Evolutionary conservation across 2,888 invertebrate species (phyloP).

Genomic region (Cepaea hortensis): DNA sequence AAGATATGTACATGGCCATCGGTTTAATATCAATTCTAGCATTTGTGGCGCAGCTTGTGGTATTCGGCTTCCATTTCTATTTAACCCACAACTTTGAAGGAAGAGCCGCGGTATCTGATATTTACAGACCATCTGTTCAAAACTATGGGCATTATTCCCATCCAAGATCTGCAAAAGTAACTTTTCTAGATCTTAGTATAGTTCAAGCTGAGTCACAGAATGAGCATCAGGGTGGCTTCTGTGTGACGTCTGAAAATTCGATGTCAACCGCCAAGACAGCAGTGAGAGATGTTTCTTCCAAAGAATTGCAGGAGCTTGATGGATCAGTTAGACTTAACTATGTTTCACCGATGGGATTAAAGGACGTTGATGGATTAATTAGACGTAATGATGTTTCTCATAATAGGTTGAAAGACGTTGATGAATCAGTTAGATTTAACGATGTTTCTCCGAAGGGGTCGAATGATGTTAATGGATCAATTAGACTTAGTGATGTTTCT

Average conservation of each 20-base stretch:
- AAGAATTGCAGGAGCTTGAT: no score
- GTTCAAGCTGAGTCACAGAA: neutral
- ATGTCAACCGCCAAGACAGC: no score
- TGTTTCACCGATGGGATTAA: no score
- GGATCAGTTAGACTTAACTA: no score
- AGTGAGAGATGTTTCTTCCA: no score
- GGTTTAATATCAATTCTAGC: neutral
- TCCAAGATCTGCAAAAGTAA: neutral
- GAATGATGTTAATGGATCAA: no score
- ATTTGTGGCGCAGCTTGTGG: neutral
- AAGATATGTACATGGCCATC: neutral
- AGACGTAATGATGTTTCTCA: no score
- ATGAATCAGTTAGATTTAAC: no score
- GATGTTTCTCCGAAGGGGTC: no score
- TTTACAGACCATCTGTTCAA: neutral
- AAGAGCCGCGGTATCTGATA: neutral
- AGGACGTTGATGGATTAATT: no score
- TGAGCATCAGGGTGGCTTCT: neutral
- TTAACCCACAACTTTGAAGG: neutral
- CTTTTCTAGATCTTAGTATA: neutral
- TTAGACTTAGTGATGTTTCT: no score
- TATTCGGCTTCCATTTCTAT: neutral
- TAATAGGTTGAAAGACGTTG: no score
- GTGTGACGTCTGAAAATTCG: neutral
- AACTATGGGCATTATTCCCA: neutral